Evolutionary conservation across 2,888 invertebrate genomes (phyloP).

Genomic region (Neocrepidodera transversa): DNA sequence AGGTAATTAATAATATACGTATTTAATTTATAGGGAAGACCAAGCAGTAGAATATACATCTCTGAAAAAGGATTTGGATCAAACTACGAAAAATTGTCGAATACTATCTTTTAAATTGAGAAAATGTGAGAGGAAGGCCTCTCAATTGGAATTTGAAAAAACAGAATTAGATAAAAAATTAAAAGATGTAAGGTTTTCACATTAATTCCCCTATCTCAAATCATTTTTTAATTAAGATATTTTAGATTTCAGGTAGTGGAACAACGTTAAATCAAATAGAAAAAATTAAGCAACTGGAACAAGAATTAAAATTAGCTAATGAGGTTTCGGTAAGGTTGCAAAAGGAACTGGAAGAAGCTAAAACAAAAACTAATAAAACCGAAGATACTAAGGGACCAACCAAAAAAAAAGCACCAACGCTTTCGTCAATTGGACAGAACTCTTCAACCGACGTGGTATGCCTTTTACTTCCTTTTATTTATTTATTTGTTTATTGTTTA

Average conservation of each 20-base stretch:
- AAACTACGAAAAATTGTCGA: constrained; percentile 96
- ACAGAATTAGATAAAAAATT: constrained; percentile 74
- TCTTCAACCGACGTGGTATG: constrained; percentile 69
- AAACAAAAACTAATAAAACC: constrained; percentile 62
- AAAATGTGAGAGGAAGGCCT: constrained; percentile 90
- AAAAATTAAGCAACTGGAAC: constrained; percentile 81
- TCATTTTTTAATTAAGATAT: constrained; percentile 30
- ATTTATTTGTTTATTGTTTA: constrained; percentile 12
- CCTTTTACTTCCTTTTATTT: constrained; percentile 13
- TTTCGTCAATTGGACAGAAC: constrained; percentile 65
- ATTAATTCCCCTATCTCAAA: constrained; percentile 3
- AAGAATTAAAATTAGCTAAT: constrained; percentile 82
- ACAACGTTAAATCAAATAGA: constrained; percentile 69
- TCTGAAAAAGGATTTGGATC: constrained; percentile 93
- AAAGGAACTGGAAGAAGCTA: constrained; percentile 73
- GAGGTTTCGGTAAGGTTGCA: constrained; percentile 76
- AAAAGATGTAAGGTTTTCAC: constrained; percentile 60
- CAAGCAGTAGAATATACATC: constrained; percentile 96
- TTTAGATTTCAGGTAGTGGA: constrained; percentile 63
- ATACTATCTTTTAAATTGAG: constrained; percentile 97
- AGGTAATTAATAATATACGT: too few relatives aligned
- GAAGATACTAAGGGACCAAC: constrained; percentile 56
- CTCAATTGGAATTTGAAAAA: constrained; percentile 87
- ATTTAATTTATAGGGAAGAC: constrained; percentile 76
- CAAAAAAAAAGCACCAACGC: constrained; percentile 67